Evolutionary conservation across 1,140 invertebrate species (phyloP).

Genomic region (Drosophila serrata): DNA sequence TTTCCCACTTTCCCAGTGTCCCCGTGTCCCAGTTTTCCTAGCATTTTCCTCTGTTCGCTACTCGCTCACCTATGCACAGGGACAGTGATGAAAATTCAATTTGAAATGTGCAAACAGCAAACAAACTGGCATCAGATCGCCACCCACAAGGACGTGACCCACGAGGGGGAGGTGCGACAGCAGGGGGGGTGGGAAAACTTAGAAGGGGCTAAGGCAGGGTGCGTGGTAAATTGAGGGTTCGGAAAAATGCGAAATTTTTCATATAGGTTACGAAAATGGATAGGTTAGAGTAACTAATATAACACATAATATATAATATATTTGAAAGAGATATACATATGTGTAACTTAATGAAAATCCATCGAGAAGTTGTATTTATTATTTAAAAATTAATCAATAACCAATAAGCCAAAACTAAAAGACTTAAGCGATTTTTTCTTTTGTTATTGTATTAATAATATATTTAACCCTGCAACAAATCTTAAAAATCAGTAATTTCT

Average conservation of each 20-base stretch:
- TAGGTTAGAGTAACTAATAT: too few species aligned
- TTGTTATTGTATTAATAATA: not conserved
- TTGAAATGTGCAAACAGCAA: constrained; percentile 52
- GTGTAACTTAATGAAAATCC: not conserved
- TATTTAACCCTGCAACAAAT: not conserved
- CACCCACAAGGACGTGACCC: constrained; percentile 14
- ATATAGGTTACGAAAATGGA: constrained; percentile 1
- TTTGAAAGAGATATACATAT: too few species aligned
- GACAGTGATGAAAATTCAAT: constrained; percentile 46
- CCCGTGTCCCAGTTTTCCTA: not conserved
- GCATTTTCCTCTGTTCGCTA: not conserved
- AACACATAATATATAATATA: too few species aligned
- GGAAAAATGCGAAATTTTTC: constrained; percentile 18
- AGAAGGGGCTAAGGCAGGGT: not conserved
- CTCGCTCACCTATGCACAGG: constrained; percentile 9
- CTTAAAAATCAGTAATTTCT: not conserved
- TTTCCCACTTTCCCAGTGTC: not conserved
- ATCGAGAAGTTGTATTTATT: rapidly evolving
- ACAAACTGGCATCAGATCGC: constrained; percentile 35
- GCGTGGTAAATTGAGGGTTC: not conserved
- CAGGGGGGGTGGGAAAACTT: not conserved
- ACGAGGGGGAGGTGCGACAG: not conserved
- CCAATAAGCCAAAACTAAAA: too few species aligned
- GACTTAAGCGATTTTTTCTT: too few species aligned
- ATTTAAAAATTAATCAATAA: too few species aligned